These are phyloP conservation scores for Callyntrura guangdongensis DNA, from an alignment of 2,888 invertebrate genomes.

Conservation along the genomic window DNA sequence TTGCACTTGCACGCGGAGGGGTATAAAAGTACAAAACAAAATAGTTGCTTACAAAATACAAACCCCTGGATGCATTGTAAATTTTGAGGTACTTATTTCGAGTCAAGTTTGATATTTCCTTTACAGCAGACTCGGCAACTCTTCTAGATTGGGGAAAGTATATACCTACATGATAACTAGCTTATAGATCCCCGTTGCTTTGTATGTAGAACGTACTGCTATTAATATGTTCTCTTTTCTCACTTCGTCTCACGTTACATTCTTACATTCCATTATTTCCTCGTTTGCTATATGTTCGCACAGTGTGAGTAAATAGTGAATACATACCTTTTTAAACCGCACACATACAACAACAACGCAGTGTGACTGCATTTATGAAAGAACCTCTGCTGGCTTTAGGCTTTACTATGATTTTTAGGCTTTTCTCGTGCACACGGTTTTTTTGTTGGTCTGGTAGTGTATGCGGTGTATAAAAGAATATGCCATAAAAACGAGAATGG, in stretches of 20 bases:
- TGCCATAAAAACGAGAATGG: background rate
- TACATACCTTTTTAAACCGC: background rate
- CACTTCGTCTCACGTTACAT: background rate
- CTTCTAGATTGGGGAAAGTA: too few species aligned
- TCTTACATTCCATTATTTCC: constrained; percentile 16
- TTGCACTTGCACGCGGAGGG: background rate
- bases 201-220: background rate
- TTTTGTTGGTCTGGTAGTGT: background rate
- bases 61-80: too few species aligned
- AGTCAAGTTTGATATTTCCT: too few species aligned
- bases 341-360: background rate
- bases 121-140: too few species aligned
- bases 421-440: background rate
- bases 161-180: background rate
- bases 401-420: background rate
- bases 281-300: background rate
- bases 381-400: background rate
- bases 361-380: background rate
- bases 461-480: background rate
- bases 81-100: too few species aligned
- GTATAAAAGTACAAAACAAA: background rate
- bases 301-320: background rate
- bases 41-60: too few species aligned
- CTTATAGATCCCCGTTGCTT: background rate
- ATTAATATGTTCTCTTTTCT: too few species aligned